Base-by-base conservation (phyloP, 2,888 invertebrate genomes). In the Papilio elwesi region DNA sequence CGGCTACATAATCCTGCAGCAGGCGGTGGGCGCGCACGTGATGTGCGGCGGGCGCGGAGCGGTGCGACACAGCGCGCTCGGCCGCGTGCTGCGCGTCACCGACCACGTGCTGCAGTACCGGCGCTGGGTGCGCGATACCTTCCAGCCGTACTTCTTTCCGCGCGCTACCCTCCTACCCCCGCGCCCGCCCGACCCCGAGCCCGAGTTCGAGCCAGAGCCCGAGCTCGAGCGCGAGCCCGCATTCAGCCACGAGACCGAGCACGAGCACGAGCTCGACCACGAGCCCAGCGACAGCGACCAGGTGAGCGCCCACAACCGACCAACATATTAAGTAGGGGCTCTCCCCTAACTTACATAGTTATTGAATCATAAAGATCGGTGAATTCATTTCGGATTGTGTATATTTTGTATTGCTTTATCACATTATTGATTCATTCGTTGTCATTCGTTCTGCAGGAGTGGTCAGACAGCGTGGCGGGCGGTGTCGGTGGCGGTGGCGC, bases 1-100 rank as follows among this genome's bases (percentile, higher is more conserved):
- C 94, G 99, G 99, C 75, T 99, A 97, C 92, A 96, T 97, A 76
- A 96, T 96, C 81, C 95, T 98, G 81, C 95, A 96, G 81, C 96
- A 96, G 88, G 97, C 97, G 76, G 96, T 97, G 76, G 96, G 92
- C 85, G 80, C 81, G 63, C 92, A 94, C 78, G 70, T 66, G 52
- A 53, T 66, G 66, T 36, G 66, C 68, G 71, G 47, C 38, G 47
- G 86, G 89, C 76, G 90, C 90, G 81, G 94, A 95, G 81, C 94
- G 94, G 82, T 90, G 90, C 90, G 93, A 48, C 92, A 94, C 83
- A 95, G 95, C 76, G 97, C 98, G 90, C 95, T 99, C 80, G 98
- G 98, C 53, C 96, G 99, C 82, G 97, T 99, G 80, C 96, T 99
- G 82, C 96, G 98, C 82, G 97, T 99, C 73, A 98, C 98, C 62